Evolutionary conservation across 2,888 invertebrate species (phyloP), one percentile per base, ranked within the genome.

Genomic region (Mesochorus sp.): DNA sequence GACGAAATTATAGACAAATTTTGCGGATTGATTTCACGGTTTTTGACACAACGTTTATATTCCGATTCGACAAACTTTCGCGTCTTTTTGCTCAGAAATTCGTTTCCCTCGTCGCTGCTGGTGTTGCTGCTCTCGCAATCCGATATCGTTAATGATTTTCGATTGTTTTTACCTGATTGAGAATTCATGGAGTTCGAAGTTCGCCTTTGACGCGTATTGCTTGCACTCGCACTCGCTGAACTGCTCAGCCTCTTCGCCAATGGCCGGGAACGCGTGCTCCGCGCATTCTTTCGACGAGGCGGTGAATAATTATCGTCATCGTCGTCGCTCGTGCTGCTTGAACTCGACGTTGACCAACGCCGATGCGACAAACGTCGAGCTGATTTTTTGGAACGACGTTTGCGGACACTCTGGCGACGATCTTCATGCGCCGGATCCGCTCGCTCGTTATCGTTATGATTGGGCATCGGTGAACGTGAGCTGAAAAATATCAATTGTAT

Each of bases 101-200:
- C n/a, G n/a, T n/a, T n/a, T n/a, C n/a, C n/a, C n/a, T n/a, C n/a
- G 3, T 44, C 67, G 8, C 26, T 70, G 21, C 47, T 80, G 24
- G 44, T 77, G 21, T 17, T 24, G n/a, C 57, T 59, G 19, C 34
- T 55, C 10, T 61, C 14, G 37, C 19, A 28, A 8, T 21, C 64
- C n/a, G 34, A 47, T 2, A 3, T 64, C 31, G 28, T 26, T 21
- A 21, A 19, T 31, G 21, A 26, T 34, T 26, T 14, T 34, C 73
- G 49, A 37, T 31, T 4, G 37, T 19, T 57, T 51, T 74, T 55
- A 55, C 79, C n/a, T n/a, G n/a, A n/a, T n/a, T n/a, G n/a, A n/a
- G n/a, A n/a, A n/a, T n/a, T n/a, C n/a, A 44, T 19, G n/a, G 75
- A 61, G 31, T 19, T 75, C 5, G 61, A 24, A 5, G 42, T 3